Percentiles rank a stretch among this genome's conserved stretches.
These are phyloP conservation scores for Nannospalax galili DNA, from an alignment of 2,113 vertebrate species.

Conservation along the genomic window DNA sequence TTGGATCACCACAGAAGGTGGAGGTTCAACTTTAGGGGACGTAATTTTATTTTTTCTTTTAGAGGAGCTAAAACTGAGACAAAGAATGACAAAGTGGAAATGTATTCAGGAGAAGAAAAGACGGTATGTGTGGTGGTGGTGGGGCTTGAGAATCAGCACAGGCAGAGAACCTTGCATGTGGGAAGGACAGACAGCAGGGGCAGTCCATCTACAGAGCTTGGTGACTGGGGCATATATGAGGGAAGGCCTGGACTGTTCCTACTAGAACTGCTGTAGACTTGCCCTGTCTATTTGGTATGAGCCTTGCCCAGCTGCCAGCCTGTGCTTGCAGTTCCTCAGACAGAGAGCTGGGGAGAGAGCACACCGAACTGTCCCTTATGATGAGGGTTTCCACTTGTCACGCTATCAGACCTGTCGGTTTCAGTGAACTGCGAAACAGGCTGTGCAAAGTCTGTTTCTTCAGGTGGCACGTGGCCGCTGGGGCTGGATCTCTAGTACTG, in stretches of 20 bases:
- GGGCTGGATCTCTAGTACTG: no score
- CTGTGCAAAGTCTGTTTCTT: neutral
- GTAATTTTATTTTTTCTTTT: neutral
- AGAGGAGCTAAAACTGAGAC: neutral
- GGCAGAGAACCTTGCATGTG: no score
- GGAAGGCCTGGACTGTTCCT: neutral
- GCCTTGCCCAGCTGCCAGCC: neutral
- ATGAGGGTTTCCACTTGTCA: no score
- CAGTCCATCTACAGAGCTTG: neutral
- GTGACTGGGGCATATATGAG: neutral
- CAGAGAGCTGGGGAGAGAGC: neutral
- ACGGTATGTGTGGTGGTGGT: neutral
- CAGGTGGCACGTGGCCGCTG: neutral
- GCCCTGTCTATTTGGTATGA: neutral
- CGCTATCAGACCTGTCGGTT: neutral
- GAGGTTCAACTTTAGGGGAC: neutral
- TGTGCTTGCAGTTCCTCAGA: neutral
- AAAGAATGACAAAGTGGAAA: neutral
- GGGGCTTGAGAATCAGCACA: neutral
- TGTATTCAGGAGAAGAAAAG: no score
- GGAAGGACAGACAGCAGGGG: neutral
- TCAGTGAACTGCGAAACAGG: neutral
- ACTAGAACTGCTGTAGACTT: neutral
- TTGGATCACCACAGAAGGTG: neutral
- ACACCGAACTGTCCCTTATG: neutral